Conservation (phyloP, 2,888 invertebrate genomes). For the Piscicola geometra region DNA sequence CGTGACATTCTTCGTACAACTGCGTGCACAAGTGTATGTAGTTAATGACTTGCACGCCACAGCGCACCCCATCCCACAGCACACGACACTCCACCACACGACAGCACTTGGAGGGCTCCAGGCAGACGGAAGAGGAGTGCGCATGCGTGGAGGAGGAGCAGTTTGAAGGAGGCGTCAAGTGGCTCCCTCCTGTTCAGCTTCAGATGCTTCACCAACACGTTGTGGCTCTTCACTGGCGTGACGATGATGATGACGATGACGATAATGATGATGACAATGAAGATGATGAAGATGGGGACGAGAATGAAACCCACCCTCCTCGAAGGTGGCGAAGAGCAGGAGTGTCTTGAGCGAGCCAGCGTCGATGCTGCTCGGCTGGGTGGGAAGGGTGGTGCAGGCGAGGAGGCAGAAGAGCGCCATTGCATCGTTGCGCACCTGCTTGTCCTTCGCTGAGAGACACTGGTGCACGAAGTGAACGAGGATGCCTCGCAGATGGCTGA, state of each 20-base stretch:
- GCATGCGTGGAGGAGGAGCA: conserved; percentile 53
- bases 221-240: conserved; percentile 54
- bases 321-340: conserved; percentile 54
- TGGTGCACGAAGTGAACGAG: conserved; percentile 54
- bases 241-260: too few species aligned
- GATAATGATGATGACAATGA: too few species aligned
- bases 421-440: conserved; percentile 55
- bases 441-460: conserved; percentile 54
- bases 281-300: too few species aligned
- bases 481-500: conserved; percentile 53
- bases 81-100: too few species aligned
- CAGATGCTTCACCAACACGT: conserved; percentile 53
- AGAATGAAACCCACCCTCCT: conserved; percentile 50
- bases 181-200: conserved; percentile 50
- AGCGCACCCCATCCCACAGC: too few species aligned
- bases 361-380: conserved; percentile 54
- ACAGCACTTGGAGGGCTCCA: conserved; percentile 40
- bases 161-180: conserved; percentile 57
- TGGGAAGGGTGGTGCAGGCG: conserved; percentile 45
- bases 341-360: conserved; percentile 55
- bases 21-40: too few species aligned
- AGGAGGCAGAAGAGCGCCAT: conserved; percentile 52
- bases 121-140: conserved; percentile 51
- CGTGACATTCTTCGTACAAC: conserved; percentile 1
- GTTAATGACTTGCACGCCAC: too few species aligned